Evolutionary conservation across 2,888 invertebrate genomes (phyloP).

Genomic region (Halocaridina rubra): DNA sequence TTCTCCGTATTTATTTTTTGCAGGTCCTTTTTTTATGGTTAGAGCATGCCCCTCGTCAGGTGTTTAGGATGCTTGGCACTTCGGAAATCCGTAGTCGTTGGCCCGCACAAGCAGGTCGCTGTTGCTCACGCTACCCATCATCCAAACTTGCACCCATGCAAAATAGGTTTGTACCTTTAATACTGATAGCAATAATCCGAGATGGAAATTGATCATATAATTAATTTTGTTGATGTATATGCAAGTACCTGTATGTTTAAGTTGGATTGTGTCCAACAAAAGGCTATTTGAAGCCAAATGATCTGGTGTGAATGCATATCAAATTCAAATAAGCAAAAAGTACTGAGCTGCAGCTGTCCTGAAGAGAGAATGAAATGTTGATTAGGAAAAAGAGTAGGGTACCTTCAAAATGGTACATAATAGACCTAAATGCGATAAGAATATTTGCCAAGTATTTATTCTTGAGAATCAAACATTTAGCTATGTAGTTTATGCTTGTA

Average conservation of each 20-base stretch:
- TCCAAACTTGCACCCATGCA: neutral
- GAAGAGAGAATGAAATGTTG: too few relatives aligned
- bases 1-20: too few relatives aligned
- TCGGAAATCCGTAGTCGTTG: neutral
- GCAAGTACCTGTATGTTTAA: too few relatives aligned
- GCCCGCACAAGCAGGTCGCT: neutral
- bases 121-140: neutral
- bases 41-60: conserved; percentile 23
- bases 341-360: too few relatives aligned
- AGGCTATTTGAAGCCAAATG: too few relatives aligned
- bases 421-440: neutral
- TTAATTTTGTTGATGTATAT: too few relatives aligned
- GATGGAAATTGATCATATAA: too few relatives aligned
- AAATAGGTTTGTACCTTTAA: neutral
- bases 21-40: too few relatives aligned
- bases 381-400: neutral
- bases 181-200: too few relatives aligned
- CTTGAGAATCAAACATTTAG: neutral
- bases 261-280: too few relatives aligned
- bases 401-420: neutral
- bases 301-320: too few relatives aligned
- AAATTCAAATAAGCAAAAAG: too few relatives aligned
- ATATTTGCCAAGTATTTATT: neutral
- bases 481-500: neutral
- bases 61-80: conserved; percentile 28